Base-by-base conservation (phyloP, 1,140 invertebrate genomes). In the Aphis craccivora region DNA sequence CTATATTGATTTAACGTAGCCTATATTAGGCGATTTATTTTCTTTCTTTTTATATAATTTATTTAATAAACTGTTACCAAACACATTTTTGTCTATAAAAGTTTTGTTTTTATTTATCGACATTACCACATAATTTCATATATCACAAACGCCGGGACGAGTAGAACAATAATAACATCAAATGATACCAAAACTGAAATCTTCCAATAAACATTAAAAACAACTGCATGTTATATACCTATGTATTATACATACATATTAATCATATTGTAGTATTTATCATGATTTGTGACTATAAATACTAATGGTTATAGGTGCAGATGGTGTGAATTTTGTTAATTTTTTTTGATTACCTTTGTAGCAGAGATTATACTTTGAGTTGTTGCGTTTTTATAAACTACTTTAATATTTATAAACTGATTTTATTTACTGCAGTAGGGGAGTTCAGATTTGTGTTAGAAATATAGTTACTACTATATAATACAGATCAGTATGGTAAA, bases 41-140 rank as follows among this genome's bases (percentile, higher is more conserved):
- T 48, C 45, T 89, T 48, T 89, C 60, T 84, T 83, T 83, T 83
- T 83, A 83, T 81, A 48, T 90, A 48, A 67, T 91, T 91, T 76
- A 91, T 91, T 91, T 43, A 91, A 76, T 91, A 91, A 91, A 91
- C 90, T 22, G 90, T 91, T 91, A 91, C 90, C 90, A 91, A 76
- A 81, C 90, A 48, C 90, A 40, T n/a, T 20, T 88, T 53, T 88
- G 51, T 35, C 48, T 51, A 53, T 8, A 53, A 20, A 23, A 76
- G 14, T 76, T n/a, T n/a, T 76, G 60, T 76, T 76, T 18, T 76
- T 76, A 76, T 76, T 76, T 76, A 76, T 76, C 30, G n/a, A 18
- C 5, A 8, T 2, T 60, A 67, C 30, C 30, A 14, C 9, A 53
- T 25, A 30, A 60, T 23, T 60, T 67, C 30, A 4, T 9, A 11